These are phyloP conservation scores for Microtus montanus DNA, from an alignment of 2,113 vertebrate genomes.

Conservation along the genomic window DNA sequence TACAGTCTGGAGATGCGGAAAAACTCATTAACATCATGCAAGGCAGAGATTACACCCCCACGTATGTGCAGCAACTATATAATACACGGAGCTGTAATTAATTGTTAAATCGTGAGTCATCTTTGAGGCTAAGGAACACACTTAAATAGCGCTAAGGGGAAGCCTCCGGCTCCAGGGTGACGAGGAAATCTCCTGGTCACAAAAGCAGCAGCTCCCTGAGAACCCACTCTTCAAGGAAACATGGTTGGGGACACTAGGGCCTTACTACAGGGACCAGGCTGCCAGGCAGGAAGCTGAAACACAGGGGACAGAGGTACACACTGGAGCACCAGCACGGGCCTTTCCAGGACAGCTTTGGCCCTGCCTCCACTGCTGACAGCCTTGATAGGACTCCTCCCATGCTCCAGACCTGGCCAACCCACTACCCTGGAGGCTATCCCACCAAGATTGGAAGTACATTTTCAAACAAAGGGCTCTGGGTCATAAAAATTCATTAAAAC, in stretches of 20 bases:
- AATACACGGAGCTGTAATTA: neutral
- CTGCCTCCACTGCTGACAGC: neutral
- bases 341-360: neutral
- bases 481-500: slow-evolving; percentile 53
- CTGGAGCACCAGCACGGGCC: neutral
- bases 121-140: neutral
- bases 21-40: neutral
- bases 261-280: neutral
- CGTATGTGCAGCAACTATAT: neutral
- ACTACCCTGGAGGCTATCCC: neutral
- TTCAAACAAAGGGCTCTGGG: neutral
- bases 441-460: neutral
- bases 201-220: neutral
- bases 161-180: neutral
- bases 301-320: neutral
- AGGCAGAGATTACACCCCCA: neutral
- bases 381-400: accelerated
- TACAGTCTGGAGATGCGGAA: neutral
- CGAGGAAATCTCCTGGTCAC: neutral
- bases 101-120: neutral
- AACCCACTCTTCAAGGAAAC: neutral
- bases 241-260: neutral
- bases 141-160: neutral
- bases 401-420: neutral
- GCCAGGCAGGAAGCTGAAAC: neutral